Evolutionary conservation across 2,888 invertebrate species (phyloP), one percentile per base, ranked within the genome.

Genomic region (Eubasilissa splendida): DNA sequence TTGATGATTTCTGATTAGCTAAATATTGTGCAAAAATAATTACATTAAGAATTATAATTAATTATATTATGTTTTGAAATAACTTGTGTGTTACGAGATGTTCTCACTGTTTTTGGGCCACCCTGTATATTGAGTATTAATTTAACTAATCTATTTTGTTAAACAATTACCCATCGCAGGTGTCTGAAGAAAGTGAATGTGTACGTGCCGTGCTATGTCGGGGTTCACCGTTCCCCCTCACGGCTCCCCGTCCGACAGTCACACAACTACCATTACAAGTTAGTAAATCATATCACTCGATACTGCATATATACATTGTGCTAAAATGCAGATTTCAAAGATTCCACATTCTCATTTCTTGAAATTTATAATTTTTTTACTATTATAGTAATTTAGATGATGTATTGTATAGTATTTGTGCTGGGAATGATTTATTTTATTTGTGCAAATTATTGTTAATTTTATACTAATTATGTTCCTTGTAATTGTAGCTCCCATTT

Each of bases 121-220:
- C n/a, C n/a, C n/a, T n/a, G n/a, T n/a, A n/a, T n/a, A 4, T 58
- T 58, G 9, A n/a, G 9, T 58, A 58, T 58, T 8, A n/a, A 8
- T 58, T 58, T 58, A 58, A n/a, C 12, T n/a, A 58, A n/a, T 58
- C 12, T 58, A 9, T n/a, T 54, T 9, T 54, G 54, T 54, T 22
- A 22, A 22, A 22, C 22, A 22, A 22, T 22, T 58, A 42, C 7
- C 42, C 50, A 14, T 50, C 83, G 78, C 85, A 96, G 83, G 89
- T 97, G 0, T 94, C 93, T 83, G 98, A 98, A 88, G 91, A 91
- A 0, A 92, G 93, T 14, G 95, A 96, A 87, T 94, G 93, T 77
- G 91, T 97, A 5, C 93, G 96, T 60, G 96, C 95, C 12, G 94
- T 98, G 50, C 91, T 96, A 76, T 99, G 98, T 85, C 95, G 96